Percentiles rank a stretch among this genome's conserved stretches.
phyloP scores from a whole-genome alignment of 2,797 vertebrate genomes.

The Propithecus deckenii region DNA sequence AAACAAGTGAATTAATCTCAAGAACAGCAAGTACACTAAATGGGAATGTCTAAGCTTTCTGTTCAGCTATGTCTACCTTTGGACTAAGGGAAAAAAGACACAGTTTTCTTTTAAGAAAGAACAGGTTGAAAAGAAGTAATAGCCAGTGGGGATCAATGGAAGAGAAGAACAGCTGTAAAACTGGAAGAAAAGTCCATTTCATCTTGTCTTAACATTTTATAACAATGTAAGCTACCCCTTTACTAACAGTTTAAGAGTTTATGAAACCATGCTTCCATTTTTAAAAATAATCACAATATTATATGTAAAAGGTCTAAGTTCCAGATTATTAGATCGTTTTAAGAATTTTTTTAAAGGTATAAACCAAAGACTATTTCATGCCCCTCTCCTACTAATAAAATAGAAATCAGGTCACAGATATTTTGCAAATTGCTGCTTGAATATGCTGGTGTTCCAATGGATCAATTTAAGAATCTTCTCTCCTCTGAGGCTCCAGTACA shows the following conservation, averaged over 20 bases:
- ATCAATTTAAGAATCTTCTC: background rate
- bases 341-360: background rate
- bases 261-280: constrained; percentile 1
- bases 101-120: constrained; percentile 41
- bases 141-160: background rate
- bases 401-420: constrained; percentile 42
- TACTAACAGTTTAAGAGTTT: background rate
- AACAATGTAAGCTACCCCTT: background rate
- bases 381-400: background rate
- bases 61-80: constrained; percentile 36
- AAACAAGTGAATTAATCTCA: background rate
- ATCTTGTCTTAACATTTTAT: background rate
- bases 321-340: constrained; percentile 1
- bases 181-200: constrained; percentile 27
- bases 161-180: constrained; percentile 40
- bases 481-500: background rate
- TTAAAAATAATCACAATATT: background rate
- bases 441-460: background rate
- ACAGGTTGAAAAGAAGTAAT: constrained; percentile 24
- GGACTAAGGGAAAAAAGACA: background rate
- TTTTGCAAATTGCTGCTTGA: constrained; percentile 29
- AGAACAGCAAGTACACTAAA: background rate
- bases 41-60: background rate
- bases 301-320: background rate
- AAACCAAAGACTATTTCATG: constrained; percentile 47